Conservation (phyloP, 2,888 invertebrate genomes). For the Coleophora flavipennella region DNA sequence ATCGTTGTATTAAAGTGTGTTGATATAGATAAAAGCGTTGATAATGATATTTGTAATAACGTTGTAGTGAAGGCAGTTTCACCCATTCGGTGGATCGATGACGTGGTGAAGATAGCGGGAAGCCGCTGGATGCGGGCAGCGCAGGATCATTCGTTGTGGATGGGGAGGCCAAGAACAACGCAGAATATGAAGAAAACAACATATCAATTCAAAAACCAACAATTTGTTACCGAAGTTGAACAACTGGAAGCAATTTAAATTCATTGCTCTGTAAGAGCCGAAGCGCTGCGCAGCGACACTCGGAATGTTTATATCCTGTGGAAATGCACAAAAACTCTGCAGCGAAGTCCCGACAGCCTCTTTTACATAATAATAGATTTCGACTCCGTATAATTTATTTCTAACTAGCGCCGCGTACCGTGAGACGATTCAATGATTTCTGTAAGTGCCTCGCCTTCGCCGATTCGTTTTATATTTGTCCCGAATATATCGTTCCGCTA, state of each 20-base stretch:
- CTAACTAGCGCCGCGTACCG: constrained; percentile 28
- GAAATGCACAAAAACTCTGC: constrained; percentile 50
- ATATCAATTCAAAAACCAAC: not conserved
- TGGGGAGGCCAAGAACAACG: too few species aligned
- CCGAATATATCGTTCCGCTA: too few species aligned
- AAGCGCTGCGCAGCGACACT: constrained; percentile 33
- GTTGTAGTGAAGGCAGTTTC: too few species aligned
- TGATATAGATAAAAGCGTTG: too few species aligned
- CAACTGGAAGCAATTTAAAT: constrained; percentile 2
- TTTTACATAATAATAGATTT: constrained; percentile 65
- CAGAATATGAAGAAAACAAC: not conserved
- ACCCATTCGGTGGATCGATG: too few species aligned
- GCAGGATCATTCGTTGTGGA: too few species aligned
- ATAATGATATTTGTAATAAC: too few species aligned
- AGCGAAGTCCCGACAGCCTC: constrained; percentile 34
- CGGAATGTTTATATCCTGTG: constrained; percentile 48
- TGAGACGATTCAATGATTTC: constrained; percentile 2
- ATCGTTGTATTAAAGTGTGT: too few species aligned
- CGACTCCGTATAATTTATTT: constrained; percentile 44
- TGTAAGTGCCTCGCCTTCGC: constrained; percentile 1
- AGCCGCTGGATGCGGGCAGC: too few species aligned
- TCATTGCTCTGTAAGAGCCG: constrained; percentile 18
- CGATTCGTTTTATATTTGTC: constrained; percentile 8
- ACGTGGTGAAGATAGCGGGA: too few species aligned
- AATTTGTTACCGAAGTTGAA: not conserved